Evolutionary conservation across 2,888 invertebrate species (phyloP).

Genomic region (Hedya salicella): DNA sequence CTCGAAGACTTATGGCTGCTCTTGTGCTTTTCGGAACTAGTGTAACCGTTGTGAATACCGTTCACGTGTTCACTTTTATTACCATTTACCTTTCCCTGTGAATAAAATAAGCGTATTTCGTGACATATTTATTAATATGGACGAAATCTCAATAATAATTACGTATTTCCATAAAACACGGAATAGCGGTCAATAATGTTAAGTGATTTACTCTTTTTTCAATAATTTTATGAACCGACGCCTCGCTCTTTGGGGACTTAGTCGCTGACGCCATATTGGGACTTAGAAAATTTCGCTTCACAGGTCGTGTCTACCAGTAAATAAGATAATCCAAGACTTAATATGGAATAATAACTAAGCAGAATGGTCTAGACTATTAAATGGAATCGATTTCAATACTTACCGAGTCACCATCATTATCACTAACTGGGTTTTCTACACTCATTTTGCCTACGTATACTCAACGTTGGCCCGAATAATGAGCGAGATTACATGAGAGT

Average conservation of each 20-base stretch:
- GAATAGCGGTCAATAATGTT: background rate
- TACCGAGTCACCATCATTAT: slow-evolving; percentile 85
- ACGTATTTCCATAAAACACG: slow-evolving; percentile 1
- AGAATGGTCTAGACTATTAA: slow-evolving; percentile 49
- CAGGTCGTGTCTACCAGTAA: slow-evolving; percentile 81
- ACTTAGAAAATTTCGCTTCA: slow-evolving; percentile 87
- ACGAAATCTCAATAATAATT: background rate
- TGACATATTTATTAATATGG: slow-evolving; percentile 14
- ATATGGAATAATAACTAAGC: slow-evolving; percentile 46
- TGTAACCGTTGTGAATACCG: slow-evolving; percentile 92
- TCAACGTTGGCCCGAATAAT: slow-evolving; percentile 61
- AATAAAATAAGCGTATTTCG: slow-evolving; percentile 48
- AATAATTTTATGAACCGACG: slow-evolving; percentile 61
- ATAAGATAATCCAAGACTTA: slow-evolving; percentile 55
- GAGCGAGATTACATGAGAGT: slow-evolving; percentile 70
- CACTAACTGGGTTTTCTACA: slow-evolving; percentile 86
- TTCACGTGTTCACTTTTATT: slow-evolving; percentile 88
- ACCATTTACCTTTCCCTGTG: slow-evolving; percentile 82
- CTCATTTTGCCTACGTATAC: slow-evolving; percentile 87
- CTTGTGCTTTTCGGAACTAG: slow-evolving; percentile 82
- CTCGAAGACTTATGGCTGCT: slow-evolving; percentile 88
- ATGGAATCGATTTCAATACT: slow-evolving; percentile 72
- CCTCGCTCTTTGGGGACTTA: slow-evolving; percentile 85
- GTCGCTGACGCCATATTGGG: slow-evolving; percentile 95
- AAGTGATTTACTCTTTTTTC: slow-evolving; percentile 29